These are phyloP conservation scores for Chrysemys picta DNA, from an alignment of 2,113 vertebrate genomes.

Conservation along the genomic window DNA sequence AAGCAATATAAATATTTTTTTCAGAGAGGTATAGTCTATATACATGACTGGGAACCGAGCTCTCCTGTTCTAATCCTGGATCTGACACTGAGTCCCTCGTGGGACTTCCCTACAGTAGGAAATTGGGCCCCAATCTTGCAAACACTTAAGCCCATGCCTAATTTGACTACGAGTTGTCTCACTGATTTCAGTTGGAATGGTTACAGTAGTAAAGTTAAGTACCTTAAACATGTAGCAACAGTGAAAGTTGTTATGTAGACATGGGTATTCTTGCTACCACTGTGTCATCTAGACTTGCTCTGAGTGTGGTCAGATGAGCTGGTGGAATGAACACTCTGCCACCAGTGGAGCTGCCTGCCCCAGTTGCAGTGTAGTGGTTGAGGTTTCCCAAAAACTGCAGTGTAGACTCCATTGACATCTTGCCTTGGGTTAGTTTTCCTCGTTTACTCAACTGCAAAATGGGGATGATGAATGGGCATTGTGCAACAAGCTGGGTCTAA, in stretches of 20 bases:
- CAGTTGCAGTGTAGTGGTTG: not conserved
- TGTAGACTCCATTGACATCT: not conserved
- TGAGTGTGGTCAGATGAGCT: not conserved
- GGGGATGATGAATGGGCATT: not conserved
- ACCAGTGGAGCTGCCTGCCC: not conserved
- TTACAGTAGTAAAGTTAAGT: not conserved
- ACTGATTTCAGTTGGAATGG: not conserved
- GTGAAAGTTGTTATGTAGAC: not conserved
- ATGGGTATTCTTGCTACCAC: not conserved
- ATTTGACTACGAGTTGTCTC: not conserved
- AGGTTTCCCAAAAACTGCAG: not conserved
- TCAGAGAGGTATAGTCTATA: fast-evolving
- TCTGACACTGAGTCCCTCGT: not conserved
- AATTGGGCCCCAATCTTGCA: not conserved
- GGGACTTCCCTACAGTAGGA: not conserved
- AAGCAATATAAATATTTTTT: not conserved
- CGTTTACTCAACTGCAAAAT: not conserved
- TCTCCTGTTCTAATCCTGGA: not conserved
- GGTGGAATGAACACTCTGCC: not conserved
- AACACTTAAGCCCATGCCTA: not conserved
- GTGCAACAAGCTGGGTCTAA: not conserved
- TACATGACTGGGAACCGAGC: not conserved
- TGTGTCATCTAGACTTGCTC: not conserved
- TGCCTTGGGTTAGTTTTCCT: not conserved
- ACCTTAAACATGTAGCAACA: not conserved